Conservation (phyloP, 2,888 invertebrate species). For the Archaeoteleia sp. region DNA sequence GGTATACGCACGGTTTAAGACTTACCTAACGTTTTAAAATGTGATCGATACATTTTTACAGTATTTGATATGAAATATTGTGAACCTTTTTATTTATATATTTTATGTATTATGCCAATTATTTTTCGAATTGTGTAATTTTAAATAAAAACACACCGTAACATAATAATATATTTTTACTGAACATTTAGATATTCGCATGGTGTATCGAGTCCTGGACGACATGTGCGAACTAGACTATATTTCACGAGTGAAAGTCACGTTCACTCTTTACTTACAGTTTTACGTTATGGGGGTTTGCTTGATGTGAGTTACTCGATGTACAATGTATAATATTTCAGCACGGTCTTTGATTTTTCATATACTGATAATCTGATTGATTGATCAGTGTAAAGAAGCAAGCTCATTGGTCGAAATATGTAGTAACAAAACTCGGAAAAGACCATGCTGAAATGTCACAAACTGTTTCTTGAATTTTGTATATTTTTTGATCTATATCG, state of each 20-base stretch:
- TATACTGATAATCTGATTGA: too few species aligned
- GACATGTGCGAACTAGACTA: constrained; percentile 97
- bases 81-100: too few species aligned
- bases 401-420: too few species aligned
- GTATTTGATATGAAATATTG: too few species aligned
- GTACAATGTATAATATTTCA: background rate
- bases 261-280: constrained; percentile 97
- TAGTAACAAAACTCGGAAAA: too few species aligned
- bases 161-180: constrained; percentile 5
- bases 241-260: constrained; percentile 99
- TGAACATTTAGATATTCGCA: constrained; percentile 88
- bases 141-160: too few species aligned
- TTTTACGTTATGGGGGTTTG: constrained; percentile 93
- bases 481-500: background rate
- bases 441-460: too few species aligned
- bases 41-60: too few species aligned
- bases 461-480: background rate
- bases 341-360: too few species aligned
- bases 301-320: constrained; percentile 81
- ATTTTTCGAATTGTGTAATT: background rate
- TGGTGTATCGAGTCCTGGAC: constrained; percentile 97
- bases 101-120: constrained; percentile 9
- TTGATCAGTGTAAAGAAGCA: too few species aligned
- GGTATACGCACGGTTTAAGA: too few species aligned
- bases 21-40: too few species aligned